Base-by-base conservation (phyloP, 2,888 invertebrate species). In the Amiota communis region DNA sequence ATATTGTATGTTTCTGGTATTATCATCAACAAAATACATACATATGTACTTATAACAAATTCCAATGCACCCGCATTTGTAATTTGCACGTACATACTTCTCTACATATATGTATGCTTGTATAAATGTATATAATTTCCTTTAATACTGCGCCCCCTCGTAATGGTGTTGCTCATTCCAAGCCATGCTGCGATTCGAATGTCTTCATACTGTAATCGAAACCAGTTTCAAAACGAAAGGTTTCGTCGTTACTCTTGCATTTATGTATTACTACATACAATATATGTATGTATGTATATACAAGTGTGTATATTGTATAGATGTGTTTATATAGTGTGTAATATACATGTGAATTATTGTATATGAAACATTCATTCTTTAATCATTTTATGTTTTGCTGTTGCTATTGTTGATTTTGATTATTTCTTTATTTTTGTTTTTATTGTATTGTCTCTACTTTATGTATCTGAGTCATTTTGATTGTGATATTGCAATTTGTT, bases 201-300 rank as follows among this genome's bases (percentile, higher is more conserved):
- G 10, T 10, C 17, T 20, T 59, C 20, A 6, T 20, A 11, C 17
- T 59, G 59, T 59, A 59, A 59, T 20, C 12, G 20, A 59, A 59
- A 59, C 59, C 59, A 59, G 59, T 59, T 59, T 59, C 17, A 59
- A 20, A 20, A 20, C 15, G 59, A 59, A 59, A 59, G 59, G 59
- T 59, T 59, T 59, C 57, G 6, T 36, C 36, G 36, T 59, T 20
- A 15, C 36, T 36, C 36, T 36, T 59, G 11, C 12, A 15, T 11
- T 59, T 17, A 20, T 59, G 17, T 3, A 17, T 51, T 51, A n/a
- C n/a, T 11, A n/a, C 53, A n/a, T n/a, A n/a, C n/a, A n/a, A n/a
- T n/a, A n/a, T n/a, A n/a, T n/a, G n/a, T n/a, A n/a, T 51, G 1
- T 6, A 1, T 51, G 2, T 2, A n/a, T 51, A 13, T 6, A n/a